A percentile compares a stretch with the other conserved stretches of the same genome.
Conservation (phyloP, 2,888 invertebrate species). For the Drosophila cognata region DNA sequence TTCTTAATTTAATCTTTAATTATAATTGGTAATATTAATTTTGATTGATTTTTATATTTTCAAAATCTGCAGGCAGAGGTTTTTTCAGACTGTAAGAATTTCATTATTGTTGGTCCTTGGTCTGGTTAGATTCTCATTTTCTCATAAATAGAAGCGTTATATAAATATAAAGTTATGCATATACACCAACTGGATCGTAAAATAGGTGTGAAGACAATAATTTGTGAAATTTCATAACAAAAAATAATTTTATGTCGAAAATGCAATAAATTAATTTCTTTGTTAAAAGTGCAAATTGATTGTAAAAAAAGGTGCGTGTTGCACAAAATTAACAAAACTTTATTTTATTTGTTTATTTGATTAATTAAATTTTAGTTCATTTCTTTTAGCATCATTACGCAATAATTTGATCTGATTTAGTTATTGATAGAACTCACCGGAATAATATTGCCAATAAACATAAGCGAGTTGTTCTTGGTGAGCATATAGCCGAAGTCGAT, state of each 20-base stretch:
- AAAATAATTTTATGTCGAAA: not conserved
- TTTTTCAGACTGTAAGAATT: not conserved
- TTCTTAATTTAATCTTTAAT: not conserved
- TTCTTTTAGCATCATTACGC: no score
- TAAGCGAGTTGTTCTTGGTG: conserved; percentile 95
- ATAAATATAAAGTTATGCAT: not conserved
- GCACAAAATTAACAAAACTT: not conserved
- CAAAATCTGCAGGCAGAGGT: not conserved
- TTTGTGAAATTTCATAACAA: not conserved
- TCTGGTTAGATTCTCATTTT: not conserved
- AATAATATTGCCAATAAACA: conserved; percentile 95
- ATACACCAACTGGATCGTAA: not conserved
- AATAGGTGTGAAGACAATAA: not conserved
- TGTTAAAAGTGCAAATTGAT: not conserved
- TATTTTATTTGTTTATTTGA: not conserved
- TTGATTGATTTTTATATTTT: not conserved
- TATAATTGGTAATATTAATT: not conserved
- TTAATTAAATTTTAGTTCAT: no score
- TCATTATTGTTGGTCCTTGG: not conserved
- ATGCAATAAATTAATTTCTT: not conserved
- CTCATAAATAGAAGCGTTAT: not conserved
- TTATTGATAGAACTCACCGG: conserved; percentile 87
- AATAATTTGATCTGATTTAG: no score
- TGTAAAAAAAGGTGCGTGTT: not conserved
- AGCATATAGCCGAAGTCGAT: conserved; percentile 96